Base-by-base conservation (phyloP, 2,888 invertebrate genomes). In the Junonia oenone region DNA sequence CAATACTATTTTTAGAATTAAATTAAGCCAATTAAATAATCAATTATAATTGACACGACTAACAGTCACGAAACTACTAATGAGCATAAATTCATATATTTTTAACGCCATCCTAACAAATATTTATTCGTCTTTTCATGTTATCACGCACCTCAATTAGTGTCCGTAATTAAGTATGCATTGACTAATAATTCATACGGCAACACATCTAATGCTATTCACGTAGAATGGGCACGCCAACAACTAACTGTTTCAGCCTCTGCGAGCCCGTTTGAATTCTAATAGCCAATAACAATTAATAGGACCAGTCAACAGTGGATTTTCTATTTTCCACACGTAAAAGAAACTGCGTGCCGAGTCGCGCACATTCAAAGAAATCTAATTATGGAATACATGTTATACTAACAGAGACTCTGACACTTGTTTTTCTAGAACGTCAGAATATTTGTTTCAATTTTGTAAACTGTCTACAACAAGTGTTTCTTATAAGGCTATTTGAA, bases 271-370 rank as follows among this genome's bases (percentile, higher is more conserved):
- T 68, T 78, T 82, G 90, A 89, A 90, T 90, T 87, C 75, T 88
- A 89, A 89, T 85, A 68, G 75, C 73, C 70, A 71, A 72, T 73
- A 78, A 83, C 88, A 89, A 90, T 90, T 90, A 90, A 83, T 82
- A 82, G 77, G 74, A 71, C 84, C 89, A 89, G 75, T 88, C 84
- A 89, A 89, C 90, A 82, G 83, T 90, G 84, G 80, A 88, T 86
- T 90, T 90, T 90, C 90, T 89, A 90, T 90, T 90, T 89, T 88
- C 86, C 76, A 85, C 88, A 88, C 87, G 89, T 88, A 89, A 89
- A 89, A 88, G 90, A 89, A 90, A 90, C 81, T 75, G 80, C 83
- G 80, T 81, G 76, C 81, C 83, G 68, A 67, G 70, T 71, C 72
- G 74, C 73, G 73, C 68, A 77, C 76, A 80, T 75, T 78, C 73